Evolutionary conservation across 2,113 vertebrate species (phyloP), one percentile per base, ranked within the genome.

Genomic region (Prionailurus bengalensis): DNA sequence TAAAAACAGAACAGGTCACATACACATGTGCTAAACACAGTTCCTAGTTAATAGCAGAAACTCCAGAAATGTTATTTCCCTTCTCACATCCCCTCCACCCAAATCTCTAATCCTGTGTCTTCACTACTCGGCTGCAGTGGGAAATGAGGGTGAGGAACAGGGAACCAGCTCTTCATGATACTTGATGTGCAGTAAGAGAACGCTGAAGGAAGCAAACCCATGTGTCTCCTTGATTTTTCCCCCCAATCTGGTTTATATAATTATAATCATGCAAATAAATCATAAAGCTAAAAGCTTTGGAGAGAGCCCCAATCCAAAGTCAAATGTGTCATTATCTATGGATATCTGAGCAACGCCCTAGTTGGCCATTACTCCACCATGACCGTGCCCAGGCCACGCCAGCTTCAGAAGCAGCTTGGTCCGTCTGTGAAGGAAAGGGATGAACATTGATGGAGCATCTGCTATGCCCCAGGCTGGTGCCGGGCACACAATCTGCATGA

Each of bases 291-390:
- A 94, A 93, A 92, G 80, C 74, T 91, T 66, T 73, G 71, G 89
- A 66, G 27, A 83, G 51, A 80, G 21, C 51, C 94, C 96, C 76
- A 92, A 51, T 88, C 55, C 58, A 76, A 65, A 92, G 63, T 83
- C 95, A 96, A 92, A 51, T 55, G 85, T 83, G 36, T 97, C 70
- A 74, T 94, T 98, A 95, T 95, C 95, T 97, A 5, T 48, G 29
- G 81, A 42, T 94, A 68, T 96, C 93, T 95, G 66, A 97, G 58
- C 76, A 55, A 93, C 15, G 7, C 95, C 88, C 91, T 95, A 70
- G 78, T 96, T 78, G 68, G 81, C 94, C 83, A 53, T 95, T 82
- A 55, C 39, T 74, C 63, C 88, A n/a, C 19, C 12, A 3, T 91
- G 97, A 95, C 87, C 81, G 2, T 96, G 87, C 63, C 1, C 10